Base-by-base conservation (phyloP, 2,113 vertebrate genomes). In the Chloroceryle aenea region DNA sequence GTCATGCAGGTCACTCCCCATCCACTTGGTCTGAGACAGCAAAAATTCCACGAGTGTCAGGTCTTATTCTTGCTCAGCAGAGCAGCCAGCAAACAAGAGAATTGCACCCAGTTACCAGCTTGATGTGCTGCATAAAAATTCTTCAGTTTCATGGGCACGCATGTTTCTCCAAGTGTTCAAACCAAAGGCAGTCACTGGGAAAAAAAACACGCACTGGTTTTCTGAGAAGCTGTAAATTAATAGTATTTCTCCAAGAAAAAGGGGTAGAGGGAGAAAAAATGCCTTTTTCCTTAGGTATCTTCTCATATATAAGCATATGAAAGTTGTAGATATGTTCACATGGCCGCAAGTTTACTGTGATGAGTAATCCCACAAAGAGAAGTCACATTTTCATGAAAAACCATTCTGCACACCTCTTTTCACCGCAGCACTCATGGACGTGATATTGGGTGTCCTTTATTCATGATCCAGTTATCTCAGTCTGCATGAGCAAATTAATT, bases 111-210 rank as follows among this genome's bases (percentile, higher is more conserved):
- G 53, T 79, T 82, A 89, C 23, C 14, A 75, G n/a, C 52, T 92
- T 6, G 12, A 43, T 42, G 63, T 87, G 55, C 55, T 77, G 72
- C 32, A 38, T 56, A n/a, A 63, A n/a, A 72, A 38, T 40, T 75
- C 25, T 38, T 81, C 43, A 48, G n/a, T 73, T 89, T 73, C 1
- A 0, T 34, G 43, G 20, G 17, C 9, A 40, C 6, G 10, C 0
- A 32, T 27, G 0, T 59, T 61, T 90, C 73, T 71, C 29, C 34
- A 87, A 50, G 43, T 25, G 48, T 36, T 78, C 58, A 74, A 58
- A 34, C 3, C 21, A 63, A 87, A 68, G 40, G 3, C 30, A 71
- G 29, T 56, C 36, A 38, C 23, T 36, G 19, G 30, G n/a, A 4
- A 73, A 87, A 87, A 66, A 6, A n/a, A n/a, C n/a, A n/a, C n/a